phyloP scores from a whole-genome alignment of 2,888 invertebrate genomes.

The Petrolisthes manimaculis region DNA sequence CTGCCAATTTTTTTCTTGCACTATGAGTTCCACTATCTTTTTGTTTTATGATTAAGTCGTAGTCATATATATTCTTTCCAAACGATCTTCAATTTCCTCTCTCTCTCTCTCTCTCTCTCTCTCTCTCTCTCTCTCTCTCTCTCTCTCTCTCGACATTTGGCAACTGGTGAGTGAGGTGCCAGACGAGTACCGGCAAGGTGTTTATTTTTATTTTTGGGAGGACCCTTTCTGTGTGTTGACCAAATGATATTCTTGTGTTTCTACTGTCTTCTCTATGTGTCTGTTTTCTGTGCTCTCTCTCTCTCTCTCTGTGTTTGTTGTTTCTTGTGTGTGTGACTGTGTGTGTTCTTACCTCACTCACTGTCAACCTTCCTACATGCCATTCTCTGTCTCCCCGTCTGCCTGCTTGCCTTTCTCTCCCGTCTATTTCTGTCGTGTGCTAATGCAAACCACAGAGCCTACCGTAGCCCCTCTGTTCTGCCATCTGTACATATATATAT shows the following conservation, averaged over 20 bases:
- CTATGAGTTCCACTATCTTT: background rate
- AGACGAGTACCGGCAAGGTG: no score
- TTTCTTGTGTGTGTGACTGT: background rate
- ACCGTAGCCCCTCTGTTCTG: no score
- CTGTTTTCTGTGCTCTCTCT: constrained; percentile 15
- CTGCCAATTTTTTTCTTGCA: background rate
- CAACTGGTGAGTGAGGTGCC: background rate
- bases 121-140: constrained; percentile 17
- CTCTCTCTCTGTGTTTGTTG: constrained; percentile 5
- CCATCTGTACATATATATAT: no score
- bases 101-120: constrained; percentile 6
- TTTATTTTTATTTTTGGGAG: no score
- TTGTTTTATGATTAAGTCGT: background rate
- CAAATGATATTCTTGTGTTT: background rate
- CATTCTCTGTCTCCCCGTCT: background rate
- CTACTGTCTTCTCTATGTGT: constrained; percentile 18
- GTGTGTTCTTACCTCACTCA: background rate
- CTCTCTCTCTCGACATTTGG: background rate
- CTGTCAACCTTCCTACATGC: background rate
- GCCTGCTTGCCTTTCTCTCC: background rate
- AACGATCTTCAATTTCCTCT: background rate
- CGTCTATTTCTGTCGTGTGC: no score
- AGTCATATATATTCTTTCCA: background rate
- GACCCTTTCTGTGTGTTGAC: background rate
- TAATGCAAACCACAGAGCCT: no score